Conservation (phyloP, 2,113 vertebrate genomes). For the Cinclus cinclus region DNA sequence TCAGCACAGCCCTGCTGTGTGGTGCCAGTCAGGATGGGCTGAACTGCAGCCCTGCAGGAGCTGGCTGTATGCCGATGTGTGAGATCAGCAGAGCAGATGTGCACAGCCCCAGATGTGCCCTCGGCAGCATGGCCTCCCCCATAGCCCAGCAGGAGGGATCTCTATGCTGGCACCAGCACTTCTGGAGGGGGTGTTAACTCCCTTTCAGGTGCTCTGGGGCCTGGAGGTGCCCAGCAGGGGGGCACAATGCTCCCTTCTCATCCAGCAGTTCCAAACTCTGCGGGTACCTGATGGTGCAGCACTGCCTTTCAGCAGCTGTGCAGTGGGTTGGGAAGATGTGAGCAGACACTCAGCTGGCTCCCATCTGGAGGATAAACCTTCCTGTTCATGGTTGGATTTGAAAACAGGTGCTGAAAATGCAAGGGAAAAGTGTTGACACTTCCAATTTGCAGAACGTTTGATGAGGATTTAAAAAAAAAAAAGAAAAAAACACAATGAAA, state of each 20-base stretch:
- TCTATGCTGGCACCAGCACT: neutral
- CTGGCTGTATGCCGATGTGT: rapidly evolving
- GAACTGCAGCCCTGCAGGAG: neutral
- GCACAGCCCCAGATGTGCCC: neutral
- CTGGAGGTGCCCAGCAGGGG: neutral
- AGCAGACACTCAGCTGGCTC: neutral
- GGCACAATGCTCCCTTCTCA: neutral
- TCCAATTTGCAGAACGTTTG: neutral
- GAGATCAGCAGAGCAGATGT: neutral
- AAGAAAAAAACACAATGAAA: neutral
- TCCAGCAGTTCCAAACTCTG: neutral
- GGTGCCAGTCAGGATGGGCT: rapidly evolving
- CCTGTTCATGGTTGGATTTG: neutral
- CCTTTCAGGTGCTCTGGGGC: neutral
- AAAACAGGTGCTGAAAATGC: neutral
- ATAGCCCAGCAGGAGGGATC: neutral
- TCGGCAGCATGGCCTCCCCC: neutral
- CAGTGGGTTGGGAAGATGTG: neutral
- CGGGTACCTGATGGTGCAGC: rapidly evolving
- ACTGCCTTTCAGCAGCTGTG: neutral
- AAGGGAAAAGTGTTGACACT: neutral
- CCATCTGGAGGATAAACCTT: neutral
- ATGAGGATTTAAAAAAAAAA: rapidly evolving
- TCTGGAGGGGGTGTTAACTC: too few relatives aligned
- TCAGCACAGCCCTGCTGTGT: rapidly evolving